These are phyloP conservation scores for Colaptes auratus DNA, from an alignment of 2,113 vertebrate species.

Conservation along the genomic window DNA sequence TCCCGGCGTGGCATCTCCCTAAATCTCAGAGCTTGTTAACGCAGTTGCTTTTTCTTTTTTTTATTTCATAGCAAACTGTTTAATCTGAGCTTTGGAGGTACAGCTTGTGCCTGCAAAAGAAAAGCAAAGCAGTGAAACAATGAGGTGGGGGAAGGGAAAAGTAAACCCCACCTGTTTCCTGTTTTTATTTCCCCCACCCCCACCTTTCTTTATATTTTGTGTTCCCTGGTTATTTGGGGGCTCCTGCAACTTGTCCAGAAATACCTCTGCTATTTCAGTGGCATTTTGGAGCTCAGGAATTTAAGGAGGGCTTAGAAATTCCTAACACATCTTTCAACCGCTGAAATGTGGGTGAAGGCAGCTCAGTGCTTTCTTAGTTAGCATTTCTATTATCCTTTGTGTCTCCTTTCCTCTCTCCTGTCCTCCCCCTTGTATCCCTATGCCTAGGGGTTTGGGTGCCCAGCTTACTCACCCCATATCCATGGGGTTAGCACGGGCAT, in stretches of 20 bases:
- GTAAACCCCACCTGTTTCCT: conserved; percentile 67
- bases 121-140: neutral
- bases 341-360: neutral
- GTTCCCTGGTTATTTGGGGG: conserved; percentile 45
- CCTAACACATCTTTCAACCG: neutral
- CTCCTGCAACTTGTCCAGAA: conserved; percentile 67
- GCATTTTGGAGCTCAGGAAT: conserved; percentile 26
- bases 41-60: neutral
- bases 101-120: neutral
- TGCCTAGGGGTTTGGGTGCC: neutral
- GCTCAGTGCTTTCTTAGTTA: neutral
- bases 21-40: conserved; percentile 41
- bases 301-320: conserved; percentile 50
- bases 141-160: neutral
- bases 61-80: conserved; percentile 8
- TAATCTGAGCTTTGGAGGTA: neutral
- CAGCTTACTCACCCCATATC: accelerated
- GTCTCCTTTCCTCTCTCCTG: neutral
- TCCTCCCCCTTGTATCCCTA: neutral
- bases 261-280: conserved; percentile 28
- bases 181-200: conserved; percentile 57
- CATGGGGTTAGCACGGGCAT: neutral
- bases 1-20: neutral
- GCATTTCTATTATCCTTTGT: neutral
- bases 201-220: conserved; percentile 24